Conservation (phyloP, 2,888 invertebrate species). For the Pyrocoelia pectoralis region DNA sequence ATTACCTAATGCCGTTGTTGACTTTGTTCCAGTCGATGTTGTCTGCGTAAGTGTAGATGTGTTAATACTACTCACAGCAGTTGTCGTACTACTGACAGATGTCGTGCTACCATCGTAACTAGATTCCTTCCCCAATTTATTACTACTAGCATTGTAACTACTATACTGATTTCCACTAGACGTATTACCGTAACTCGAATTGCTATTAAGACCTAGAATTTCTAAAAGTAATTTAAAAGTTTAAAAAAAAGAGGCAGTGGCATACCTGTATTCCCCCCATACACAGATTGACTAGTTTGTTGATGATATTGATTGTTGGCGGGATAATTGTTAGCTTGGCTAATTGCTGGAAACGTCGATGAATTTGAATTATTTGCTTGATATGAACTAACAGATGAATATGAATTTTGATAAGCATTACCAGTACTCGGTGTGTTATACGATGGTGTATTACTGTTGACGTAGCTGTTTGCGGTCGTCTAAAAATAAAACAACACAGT, state of each 20-base stretch:
- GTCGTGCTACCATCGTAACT: constrained; percentile 49
- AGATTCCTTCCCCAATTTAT: constrained; percentile 54
- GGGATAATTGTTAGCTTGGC: constrained; percentile 54
- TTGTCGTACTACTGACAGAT: constrained; percentile 50
- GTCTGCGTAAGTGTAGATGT: constrained; percentile 52
- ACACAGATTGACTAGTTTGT: constrained; percentile 57
- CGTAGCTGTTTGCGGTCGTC: constrained; percentile 59
- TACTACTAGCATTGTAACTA: constrained; percentile 54
- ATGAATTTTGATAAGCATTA: constrained; percentile 56
- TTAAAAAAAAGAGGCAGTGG: not conserved
- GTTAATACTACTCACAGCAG: constrained; percentile 52
- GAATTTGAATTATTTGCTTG: constrained; percentile 46
- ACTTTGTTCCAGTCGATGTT: constrained; percentile 56
- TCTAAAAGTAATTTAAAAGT: constrained; percentile 13
- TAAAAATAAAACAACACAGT: constrained; percentile 48
- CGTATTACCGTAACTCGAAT: constrained; percentile 52
- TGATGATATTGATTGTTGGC: constrained; percentile 54
- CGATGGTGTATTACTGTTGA: constrained; percentile 52
- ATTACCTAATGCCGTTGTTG: constrained; percentile 60
- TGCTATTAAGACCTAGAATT: constrained; percentile 52
- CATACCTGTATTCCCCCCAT: constrained; percentile 56
- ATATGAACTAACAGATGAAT: constrained; percentile 51
- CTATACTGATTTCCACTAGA: constrained; percentile 55
- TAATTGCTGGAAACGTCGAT: constrained; percentile 54
- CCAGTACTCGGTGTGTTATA: constrained; percentile 51